A percentile compares a stretch with the other conserved stretches of the same genome.
These are phyloP conservation scores for Hermodice carunculata DNA, from an alignment of 2,888 invertebrate genomes.

Conservation along the genomic window DNA sequence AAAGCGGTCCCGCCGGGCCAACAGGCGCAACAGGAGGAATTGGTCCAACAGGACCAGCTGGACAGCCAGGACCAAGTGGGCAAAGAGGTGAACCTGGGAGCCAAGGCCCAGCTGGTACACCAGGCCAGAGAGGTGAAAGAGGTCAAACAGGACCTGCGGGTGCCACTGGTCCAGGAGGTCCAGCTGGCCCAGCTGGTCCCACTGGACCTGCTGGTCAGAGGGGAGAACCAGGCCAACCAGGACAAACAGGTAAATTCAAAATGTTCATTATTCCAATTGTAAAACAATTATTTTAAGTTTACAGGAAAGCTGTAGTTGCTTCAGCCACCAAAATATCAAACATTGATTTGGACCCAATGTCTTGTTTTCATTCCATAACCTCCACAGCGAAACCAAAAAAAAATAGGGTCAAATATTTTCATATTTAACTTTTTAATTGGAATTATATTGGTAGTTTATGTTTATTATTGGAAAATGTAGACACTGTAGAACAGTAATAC, in stretches of 20 bases:
- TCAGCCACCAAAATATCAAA: too few relatives aligned
- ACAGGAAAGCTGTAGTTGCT: too few relatives aligned
- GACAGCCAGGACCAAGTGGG: conserved; percentile 15
- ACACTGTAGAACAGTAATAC: not conserved
- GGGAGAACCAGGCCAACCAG: conserved; percentile 15
- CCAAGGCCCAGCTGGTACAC: conserved; percentile 8
- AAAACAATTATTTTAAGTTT: too few relatives aligned
- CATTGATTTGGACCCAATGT: too few relatives aligned
- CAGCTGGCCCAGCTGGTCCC: conserved; percentile 30
- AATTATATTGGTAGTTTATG: too few relatives aligned
- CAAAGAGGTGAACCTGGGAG: conserved; percentile 4
- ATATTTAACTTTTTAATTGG: too few relatives aligned
- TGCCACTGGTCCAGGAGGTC: conserved; percentile 21
- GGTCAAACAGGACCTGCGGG: conserved; percentile 21
- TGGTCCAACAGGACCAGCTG: conserved; percentile 9
- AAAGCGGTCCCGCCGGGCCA: conserved; percentile 16
- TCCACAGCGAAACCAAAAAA: too few relatives aligned
- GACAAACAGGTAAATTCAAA: conserved; percentile 1
- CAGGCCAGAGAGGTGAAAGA: conserved; percentile 10
- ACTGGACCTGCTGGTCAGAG: conserved; percentile 23
- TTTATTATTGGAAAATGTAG: not conserved
- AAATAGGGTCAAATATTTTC: too few relatives aligned
- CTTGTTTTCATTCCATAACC: too few relatives aligned
- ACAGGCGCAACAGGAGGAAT: not conserved
- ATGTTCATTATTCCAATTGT: too few relatives aligned